Evolutionary conservation across 2,888 invertebrate genomes (phyloP).

Genomic region (Mesorhabditis belari): DNA sequence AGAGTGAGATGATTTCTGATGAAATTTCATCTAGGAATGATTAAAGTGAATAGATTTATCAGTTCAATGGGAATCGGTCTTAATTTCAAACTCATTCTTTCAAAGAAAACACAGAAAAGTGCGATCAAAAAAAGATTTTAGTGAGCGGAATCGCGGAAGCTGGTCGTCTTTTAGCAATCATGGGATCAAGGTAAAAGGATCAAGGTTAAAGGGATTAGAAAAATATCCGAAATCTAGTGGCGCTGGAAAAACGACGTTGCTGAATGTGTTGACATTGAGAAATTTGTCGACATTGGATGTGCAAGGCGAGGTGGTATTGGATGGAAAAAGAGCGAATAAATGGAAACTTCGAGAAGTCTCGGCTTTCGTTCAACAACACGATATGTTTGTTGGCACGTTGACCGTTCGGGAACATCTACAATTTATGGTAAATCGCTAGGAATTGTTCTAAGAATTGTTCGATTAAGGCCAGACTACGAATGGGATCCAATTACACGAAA

Average conservation of each 20-base stretch:
- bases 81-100: background rate
- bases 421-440: constrained; percentile 65
- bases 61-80: background rate
- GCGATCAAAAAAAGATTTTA: too few relatives aligned
- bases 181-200: constrained; percentile 25
- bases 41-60: background rate
- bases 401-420: constrained; percentile 79
- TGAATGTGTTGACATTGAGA: constrained; percentile 76
- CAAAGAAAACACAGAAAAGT: too few relatives aligned
- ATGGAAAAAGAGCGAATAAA: constrained; percentile 31
- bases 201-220: background rate
- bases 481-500: constrained; percentile 67
- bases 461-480: constrained; percentile 66
- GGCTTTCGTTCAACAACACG: constrained; percentile 86
- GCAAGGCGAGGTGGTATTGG: constrained; percentile 21
- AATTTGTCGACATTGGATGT: constrained; percentile 37
- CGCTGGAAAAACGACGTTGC: constrained; percentile 83
- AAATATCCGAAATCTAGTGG: constrained; percentile 40
- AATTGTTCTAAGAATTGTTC: background rate
- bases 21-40: background rate
- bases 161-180: constrained; percentile 29
- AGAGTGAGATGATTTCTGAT: background rate
- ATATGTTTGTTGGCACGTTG: constrained; percentile 75
- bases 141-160: constrained; percentile 37
- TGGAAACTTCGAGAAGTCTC: constrained; percentile 56